Percentiles rank a stretch among this genome's conserved stretches.
phyloP scores from a whole-genome alignment of 2,888 invertebrate genomes.

The Hirtodrosophila histrioides region DNA sequence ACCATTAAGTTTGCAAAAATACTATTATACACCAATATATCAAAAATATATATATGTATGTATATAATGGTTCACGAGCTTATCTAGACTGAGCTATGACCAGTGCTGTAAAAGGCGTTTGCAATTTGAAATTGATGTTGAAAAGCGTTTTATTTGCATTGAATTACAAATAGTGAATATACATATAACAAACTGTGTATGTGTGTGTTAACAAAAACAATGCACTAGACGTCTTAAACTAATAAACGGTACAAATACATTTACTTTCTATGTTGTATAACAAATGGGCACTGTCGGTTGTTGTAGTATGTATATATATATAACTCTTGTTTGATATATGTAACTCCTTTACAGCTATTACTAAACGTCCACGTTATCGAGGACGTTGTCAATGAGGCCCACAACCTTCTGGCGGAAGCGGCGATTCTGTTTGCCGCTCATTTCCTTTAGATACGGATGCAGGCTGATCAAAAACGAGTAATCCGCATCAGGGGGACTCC shows the following conservation, averaged over 20 bases:
- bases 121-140: slow-evolving; percentile 19
- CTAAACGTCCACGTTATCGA: slow-evolving; percentile 73
- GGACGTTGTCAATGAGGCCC: slow-evolving; percentile 78
- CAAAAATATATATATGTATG: too few species aligned
- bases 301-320: slow-evolving; percentile 17
- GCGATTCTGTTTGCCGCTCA: slow-evolving; percentile 82
- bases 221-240: slow-evolving; percentile 22
- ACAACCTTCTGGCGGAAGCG: slow-evolving; percentile 82
- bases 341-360: not conserved
- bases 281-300: slow-evolving; percentile 71
- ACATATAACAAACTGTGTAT: slow-evolving; percentile 34
- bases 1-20: too few species aligned
- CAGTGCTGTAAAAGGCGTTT: slow-evolving; percentile 22
- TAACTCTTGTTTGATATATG: not conserved
- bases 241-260: slow-evolving; percentile 34
- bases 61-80: not conserved
- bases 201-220: slow-evolving; percentile 28
- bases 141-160: slow-evolving; percentile 52
- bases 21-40: too few species aligned
- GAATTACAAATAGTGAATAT: slow-evolving; percentile 18
- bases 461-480: slow-evolving; percentile 82
- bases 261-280: slow-evolving; percentile 50
- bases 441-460: slow-evolving; percentile 81
- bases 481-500: slow-evolving; percentile 74
- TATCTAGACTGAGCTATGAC: not conserved